Conservation (phyloP, 2,113 vertebrate species). For the Redunca redunca region DNA sequence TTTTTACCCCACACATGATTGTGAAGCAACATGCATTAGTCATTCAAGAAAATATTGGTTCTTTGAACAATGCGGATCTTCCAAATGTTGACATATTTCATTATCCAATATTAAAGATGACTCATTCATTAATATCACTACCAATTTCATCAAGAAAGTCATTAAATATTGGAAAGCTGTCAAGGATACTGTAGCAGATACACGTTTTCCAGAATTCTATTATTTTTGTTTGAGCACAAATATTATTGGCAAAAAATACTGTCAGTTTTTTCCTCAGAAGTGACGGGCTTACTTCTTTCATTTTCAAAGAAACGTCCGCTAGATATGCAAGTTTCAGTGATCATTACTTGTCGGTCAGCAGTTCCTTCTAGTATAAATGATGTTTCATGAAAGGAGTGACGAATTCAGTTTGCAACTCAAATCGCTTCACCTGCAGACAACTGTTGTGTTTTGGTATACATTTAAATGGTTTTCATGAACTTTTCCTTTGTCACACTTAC, state of each 20-base stretch:
- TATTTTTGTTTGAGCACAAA: conserved; percentile 31
- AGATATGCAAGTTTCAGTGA: background rate
- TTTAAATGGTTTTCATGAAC: background rate
- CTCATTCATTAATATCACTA: background rate
- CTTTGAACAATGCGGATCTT: conserved; percentile 24
- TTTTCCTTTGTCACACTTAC: background rate
- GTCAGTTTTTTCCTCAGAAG: background rate
- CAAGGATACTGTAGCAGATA: background rate
- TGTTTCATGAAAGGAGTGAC: background rate
- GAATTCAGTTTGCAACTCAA: background rate
- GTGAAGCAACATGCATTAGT: background rate
- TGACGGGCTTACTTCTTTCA: background rate
- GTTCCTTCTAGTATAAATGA: background rate
- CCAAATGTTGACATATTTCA: background rate
- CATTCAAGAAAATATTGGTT: background rate
- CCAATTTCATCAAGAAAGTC: background rate
- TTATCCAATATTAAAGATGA: background rate
- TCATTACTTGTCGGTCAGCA: background rate
- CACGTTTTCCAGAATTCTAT: background rate
- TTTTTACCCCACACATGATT: background rate
- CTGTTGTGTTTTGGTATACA: too few relatives aligned
- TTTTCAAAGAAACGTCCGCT: background rate
- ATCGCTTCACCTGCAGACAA: background rate
- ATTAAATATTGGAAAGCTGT: background rate
- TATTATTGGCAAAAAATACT: background rate